Conservation (phyloP, 2,113 vertebrate genomes). For the Nycticryphes semicollaris region DNA sequence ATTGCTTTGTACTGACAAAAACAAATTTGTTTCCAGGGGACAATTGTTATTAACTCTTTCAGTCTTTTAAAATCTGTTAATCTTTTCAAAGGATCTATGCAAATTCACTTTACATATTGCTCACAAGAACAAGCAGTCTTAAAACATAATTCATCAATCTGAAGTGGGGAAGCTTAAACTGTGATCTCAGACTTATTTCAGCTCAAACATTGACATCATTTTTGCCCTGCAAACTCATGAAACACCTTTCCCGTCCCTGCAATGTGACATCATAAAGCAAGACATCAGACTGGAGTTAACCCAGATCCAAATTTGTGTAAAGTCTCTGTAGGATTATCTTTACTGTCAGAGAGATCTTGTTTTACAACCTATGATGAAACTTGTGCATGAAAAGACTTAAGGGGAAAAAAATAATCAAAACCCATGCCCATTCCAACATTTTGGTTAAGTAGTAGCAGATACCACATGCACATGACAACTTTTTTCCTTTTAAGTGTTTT, state of each 20-base stretch:
- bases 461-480: neutral
- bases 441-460: neutral
- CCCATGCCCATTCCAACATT: neutral
- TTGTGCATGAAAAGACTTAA: neutral
- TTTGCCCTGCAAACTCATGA: neutral
- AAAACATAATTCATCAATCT: neutral
- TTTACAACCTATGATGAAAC: neutral
- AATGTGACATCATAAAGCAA: neutral
- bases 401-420: neutral
- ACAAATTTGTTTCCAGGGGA: neutral
- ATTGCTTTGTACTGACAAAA: neutral
- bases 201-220: neutral
- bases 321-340: neutral
- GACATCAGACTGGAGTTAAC: neutral
- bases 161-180: constrained; percentile 1
- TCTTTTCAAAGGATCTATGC: constrained; percentile 9
- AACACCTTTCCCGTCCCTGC: neutral
- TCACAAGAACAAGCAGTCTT: neutral
- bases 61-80: constrained; percentile 8
- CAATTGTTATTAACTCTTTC: neutral
- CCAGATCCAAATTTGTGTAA: neutral
- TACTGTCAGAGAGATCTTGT: neutral
- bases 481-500: neutral
- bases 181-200: neutral
- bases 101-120: neutral